Evolutionary conservation across 2,888 invertebrate genomes (phyloP).

Genomic region (Spodoptera exigua): DNA sequence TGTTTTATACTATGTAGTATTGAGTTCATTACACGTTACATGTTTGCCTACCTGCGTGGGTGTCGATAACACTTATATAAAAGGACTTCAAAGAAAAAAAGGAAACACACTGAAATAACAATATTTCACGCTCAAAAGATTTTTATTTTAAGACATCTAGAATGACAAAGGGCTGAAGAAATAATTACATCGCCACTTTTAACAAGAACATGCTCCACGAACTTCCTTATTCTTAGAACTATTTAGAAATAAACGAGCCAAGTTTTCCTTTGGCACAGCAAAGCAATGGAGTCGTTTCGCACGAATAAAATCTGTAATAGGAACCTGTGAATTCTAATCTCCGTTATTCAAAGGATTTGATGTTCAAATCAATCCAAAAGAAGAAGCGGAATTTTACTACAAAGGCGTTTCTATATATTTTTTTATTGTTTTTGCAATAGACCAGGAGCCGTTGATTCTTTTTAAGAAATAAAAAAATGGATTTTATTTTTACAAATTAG

Average conservation of each 20-base stretch:
- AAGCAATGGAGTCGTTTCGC: constrained; percentile 20
- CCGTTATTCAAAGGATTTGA: constrained; percentile 35
- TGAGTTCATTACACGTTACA: too few relatives aligned
- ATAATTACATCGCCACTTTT: too few relatives aligned
- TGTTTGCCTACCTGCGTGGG: too few relatives aligned
- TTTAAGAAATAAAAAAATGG: not conserved
- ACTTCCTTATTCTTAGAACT: not conserved
- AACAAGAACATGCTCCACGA: not conserved
- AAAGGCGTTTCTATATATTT: constrained; percentile 13
- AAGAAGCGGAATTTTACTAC: constrained; percentile 32
- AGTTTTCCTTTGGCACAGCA: constrained; percentile 9
- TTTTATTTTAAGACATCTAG: too few relatives aligned
- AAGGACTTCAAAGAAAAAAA: too few relatives aligned
- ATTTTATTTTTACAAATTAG: too few relatives aligned
- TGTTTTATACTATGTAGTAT: too few relatives aligned
- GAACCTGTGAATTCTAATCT: constrained; percentile 38
- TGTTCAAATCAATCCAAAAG: constrained; percentile 38
- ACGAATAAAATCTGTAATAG: constrained; percentile 14
- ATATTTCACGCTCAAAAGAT: too few relatives aligned
- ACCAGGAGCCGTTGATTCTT: constrained; percentile 15
- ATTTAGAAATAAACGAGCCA: constrained; percentile 2
- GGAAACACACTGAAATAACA: too few relatives aligned
- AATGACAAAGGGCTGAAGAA: too few relatives aligned
- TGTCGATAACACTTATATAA: too few relatives aligned
- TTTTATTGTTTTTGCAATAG: constrained; percentile 34